Evolutionary conservation across 2,113 vertebrate species (phyloP).

Genomic region (Ameiurus melas): DNA sequence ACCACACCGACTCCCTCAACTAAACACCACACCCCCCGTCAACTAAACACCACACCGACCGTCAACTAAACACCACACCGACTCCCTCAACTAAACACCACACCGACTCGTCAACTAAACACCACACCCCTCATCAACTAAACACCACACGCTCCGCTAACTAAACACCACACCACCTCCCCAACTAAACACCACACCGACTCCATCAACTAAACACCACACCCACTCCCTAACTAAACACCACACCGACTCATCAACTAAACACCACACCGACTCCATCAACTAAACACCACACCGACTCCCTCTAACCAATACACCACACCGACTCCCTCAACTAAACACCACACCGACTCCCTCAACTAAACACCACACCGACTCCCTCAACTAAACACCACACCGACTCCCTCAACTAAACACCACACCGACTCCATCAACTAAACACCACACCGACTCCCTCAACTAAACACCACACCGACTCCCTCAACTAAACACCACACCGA

Average conservation of each 20-base stretch:
- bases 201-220: neutral
- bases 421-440: neutral
- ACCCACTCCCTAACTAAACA: too few relatives aligned
- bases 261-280: neutral
- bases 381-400: neutral
- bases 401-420: too few relatives aligned
- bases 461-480: neutral
- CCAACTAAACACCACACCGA: neutral
- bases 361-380: neutral
- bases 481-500: neutral
- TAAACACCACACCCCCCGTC: too few relatives aligned
- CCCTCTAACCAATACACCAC: too few relatives aligned
- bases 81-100: neutral
- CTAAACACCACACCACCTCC: neutral
- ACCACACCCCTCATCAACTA: too few relatives aligned
- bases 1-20: too few relatives aligned
- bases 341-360: neutral
- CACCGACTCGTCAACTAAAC: neutral
- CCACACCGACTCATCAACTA: neutral
- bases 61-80: neutral
- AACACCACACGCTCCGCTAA: neutral
- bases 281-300: too few relatives aligned
- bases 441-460: neutral
- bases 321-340: neutral
- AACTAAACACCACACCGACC: neutral